Evolutionary conservation across 2,888 invertebrate genomes (phyloP).

Genomic region (Psylliodes chrysocephalus): DNA sequence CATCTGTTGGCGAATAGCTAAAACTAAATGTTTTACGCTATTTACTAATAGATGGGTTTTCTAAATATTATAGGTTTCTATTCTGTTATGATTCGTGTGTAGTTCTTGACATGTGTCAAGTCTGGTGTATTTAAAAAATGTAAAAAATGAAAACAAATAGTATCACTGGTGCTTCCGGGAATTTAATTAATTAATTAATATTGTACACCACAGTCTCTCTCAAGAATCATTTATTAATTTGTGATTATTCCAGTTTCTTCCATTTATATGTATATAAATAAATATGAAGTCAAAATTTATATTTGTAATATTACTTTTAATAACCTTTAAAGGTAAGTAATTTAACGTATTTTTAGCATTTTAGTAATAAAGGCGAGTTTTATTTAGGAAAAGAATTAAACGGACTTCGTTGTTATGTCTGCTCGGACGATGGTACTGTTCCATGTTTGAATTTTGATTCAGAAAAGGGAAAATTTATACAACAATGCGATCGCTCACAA

Average conservation of each 20-base stretch:
- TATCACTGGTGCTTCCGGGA: background rate
- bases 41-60: too few species aligned
- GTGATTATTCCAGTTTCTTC: background rate
- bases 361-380: background rate
- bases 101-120: background rate
- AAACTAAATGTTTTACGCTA: too few species aligned
- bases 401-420: conserved; percentile 38
- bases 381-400: conserved; percentile 22
- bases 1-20: too few species aligned
- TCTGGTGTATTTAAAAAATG: background rate
- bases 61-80: too few species aligned
- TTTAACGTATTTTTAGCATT: background rate
- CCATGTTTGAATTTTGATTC: conserved; percentile 36
- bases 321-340: conserved; percentile 11
- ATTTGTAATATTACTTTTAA: conserved; percentile 11
- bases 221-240: background rate
- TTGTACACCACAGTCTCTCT: background rate
- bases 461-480: conserved; percentile 30
- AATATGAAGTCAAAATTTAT: conserved; percentile 10
- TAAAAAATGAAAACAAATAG: background rate
- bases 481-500: conserved; percentile 33
- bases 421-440: conserved; percentile 27
- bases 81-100: too few species aligned
- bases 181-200: conserved; percentile 8
- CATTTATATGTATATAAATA: background rate